Base-by-base conservation (phyloP, 2,888 invertebrate genomes). In the Microchrysa polita region DNA sequence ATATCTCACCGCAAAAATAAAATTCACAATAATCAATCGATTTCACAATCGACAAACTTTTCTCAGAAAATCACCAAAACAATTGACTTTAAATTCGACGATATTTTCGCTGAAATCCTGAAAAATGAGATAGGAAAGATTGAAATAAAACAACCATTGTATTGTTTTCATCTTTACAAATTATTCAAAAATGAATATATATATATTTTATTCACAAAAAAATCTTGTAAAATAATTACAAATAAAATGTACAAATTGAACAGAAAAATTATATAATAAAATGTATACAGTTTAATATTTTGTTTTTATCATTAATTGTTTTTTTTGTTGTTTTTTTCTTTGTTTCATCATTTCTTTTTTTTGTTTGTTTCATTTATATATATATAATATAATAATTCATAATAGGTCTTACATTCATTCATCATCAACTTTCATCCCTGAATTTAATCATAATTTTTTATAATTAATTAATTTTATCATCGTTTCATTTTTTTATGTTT, bases 341-440 rank as follows among this genome's bases (percentile, higher is more conserved):
- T 52, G 4, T 14, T 5, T 52, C 27, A 34, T 34, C n/a, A n/a
- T n/a, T n/a, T n/a, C n/a, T 52, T 16, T 14, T 14, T 52, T 52
- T 52, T 16, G 5, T 4, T 52, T 52, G 4, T 14, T 5, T 52
- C 27, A 34, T 34, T 59, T 59, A 59, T 59, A 59, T 59, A 61
- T 61, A 61, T 27, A 16, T 61, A 55, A 27, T 60, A 60, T 60
- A n/a, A 16, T 61, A 55, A 34, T 34, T 34, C 27, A 34, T 34
- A 34, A 34, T 34, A 34, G 27, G 27, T 48, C 65, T 48, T 65
- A 55, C 74, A 73, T 57, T 55, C 74, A 73, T 67, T 57, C 74
- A 48, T n/a, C n/a, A 72, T 53, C 67, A 73, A 69, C 74, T 69
- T 74, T 74, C 74, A 74, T 74, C 74, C 74, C 74, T 74, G 74